These are phyloP conservation scores for Microcebus ravelobensis DNA, from an alignment of 2,113 vertebrate genomes.

Conservation along the genomic window DNA sequence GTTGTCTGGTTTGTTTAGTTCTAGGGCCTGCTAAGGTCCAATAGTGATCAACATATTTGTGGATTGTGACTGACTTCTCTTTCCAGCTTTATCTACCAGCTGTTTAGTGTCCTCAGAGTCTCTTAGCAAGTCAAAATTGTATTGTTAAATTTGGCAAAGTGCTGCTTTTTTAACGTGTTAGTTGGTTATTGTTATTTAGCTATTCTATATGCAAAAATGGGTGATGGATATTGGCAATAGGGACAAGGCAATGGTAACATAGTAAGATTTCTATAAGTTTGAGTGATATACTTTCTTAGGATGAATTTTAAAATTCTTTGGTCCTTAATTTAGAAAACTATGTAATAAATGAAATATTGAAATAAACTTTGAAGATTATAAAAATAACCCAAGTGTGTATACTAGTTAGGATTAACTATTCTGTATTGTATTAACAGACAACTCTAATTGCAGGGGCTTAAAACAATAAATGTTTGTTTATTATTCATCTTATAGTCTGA, in stretches of 20 bases:
- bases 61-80: neutral
- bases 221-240: neutral
- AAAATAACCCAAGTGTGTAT: neutral
- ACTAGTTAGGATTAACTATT: neutral
- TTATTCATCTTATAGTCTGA: neutral
- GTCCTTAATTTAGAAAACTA: conserved; percentile 8
- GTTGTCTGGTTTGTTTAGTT: neutral
- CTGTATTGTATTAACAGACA: neutral
- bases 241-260: neutral
- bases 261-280: neutral
- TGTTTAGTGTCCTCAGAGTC: neutral
- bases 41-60: neutral
- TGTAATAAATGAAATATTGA: neutral
- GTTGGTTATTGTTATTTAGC: neutral
- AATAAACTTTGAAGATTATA: conserved; percentile 16
- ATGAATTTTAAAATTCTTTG: conserved; percentile 1
- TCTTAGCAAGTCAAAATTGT: neutral
- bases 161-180: neutral
- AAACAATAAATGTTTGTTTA: neutral
- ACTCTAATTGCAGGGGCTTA: neutral
- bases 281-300: conserved; percentile 17
- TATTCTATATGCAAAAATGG: neutral
- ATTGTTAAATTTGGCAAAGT: neutral
- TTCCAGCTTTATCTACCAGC: neutral
- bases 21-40: neutral